A percentile compares a stretch with the other conserved stretches of the same genome.
Evolutionary conservation across 2,888 invertebrate species (phyloP).

Genomic region (Oxycera nigricornis): DNA sequence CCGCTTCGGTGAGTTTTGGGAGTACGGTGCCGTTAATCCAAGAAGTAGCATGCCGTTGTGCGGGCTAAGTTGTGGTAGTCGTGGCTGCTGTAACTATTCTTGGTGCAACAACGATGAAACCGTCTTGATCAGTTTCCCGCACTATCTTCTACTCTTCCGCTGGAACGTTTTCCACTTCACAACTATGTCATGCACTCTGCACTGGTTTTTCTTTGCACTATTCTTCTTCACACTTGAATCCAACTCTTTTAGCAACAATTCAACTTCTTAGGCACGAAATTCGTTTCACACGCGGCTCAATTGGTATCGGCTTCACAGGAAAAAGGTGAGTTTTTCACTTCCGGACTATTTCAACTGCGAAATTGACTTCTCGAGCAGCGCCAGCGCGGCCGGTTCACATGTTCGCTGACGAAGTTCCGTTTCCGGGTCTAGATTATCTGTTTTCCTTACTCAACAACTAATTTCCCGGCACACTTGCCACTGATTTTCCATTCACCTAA

Average conservation of each 20-base stretch:
- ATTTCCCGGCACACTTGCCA: not conserved
- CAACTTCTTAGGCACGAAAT: not conserved
- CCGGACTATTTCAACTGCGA: not conserved
- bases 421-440: not conserved
- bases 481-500: not conserved
- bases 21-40: slow-evolving; percentile 25
- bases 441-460: not conserved
- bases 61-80: too few species aligned
- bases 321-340: not conserved
- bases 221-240: not conserved
- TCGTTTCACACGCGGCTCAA: not conserved
- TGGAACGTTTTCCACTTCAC: not conserved
- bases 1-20: slow-evolving; percentile 1
- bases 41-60: slow-evolving; percentile 9
- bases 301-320: not conserved
- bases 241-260: not conserved
- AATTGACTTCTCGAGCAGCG: not conserved
- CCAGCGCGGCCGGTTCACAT: not conserved
- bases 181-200: slow-evolving; percentile 1
- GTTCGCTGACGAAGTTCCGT: not conserved
- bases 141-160: slow-evolving; percentile 11
- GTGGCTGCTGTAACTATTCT: not conserved
- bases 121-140: slow-evolving; percentile 7
- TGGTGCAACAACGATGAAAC: too few species aligned
- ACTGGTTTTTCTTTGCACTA: not conserved